A percentile compares a stretch with the other conserved stretches of the same genome.
Conservation (phyloP, 2,888 invertebrate species). For the Idaea aversata region DNA sequence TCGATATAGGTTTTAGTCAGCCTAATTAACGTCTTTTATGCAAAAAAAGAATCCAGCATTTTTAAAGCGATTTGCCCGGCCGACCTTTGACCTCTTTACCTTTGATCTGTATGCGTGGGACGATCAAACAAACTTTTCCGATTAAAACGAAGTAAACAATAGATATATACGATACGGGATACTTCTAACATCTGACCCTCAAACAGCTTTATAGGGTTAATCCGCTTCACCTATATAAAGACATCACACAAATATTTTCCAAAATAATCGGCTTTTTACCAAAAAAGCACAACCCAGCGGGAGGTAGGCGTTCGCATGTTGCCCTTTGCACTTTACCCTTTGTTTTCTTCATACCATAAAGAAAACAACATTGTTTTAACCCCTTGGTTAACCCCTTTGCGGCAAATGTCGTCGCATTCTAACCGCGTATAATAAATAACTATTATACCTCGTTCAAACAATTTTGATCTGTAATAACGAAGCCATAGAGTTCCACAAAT, state of each 20-base stretch:
- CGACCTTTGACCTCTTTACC: neutral
- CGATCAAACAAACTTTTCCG: neutral
- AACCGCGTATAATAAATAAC: slow-evolving; percentile 33
- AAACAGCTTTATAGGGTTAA: slow-evolving; percentile 6
- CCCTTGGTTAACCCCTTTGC: slow-evolving; percentile 65
- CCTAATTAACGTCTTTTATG: too few species aligned
- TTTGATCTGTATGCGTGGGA: neutral
- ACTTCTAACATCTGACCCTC: neutral
- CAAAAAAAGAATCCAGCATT: neutral
- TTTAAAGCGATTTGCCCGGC: neutral
- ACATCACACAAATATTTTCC: slow-evolving; percentile 46
- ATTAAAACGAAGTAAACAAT: neutral
- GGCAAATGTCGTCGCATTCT: slow-evolving; percentile 51
- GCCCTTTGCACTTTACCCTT: slow-evolving; percentile 42
- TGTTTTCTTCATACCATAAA: slow-evolving; percentile 63
- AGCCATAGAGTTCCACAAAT: slow-evolving; percentile 21
- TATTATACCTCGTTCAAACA: slow-evolving; percentile 11
- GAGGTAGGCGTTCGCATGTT: slow-evolving; percentile 65
- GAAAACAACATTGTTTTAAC: slow-evolving; percentile 66
- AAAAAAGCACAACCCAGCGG: slow-evolving; percentile 59
- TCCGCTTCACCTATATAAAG: slow-evolving; percentile 41
- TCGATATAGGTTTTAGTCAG: too few species aligned
- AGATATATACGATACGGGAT: neutral
- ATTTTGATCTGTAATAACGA: slow-evolving; percentile 22
- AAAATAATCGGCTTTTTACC: slow-evolving; percentile 48